phyloP scores from a whole-genome alignment of 2,113 vertebrate species.

The Dasyprocta punctata region DNA sequence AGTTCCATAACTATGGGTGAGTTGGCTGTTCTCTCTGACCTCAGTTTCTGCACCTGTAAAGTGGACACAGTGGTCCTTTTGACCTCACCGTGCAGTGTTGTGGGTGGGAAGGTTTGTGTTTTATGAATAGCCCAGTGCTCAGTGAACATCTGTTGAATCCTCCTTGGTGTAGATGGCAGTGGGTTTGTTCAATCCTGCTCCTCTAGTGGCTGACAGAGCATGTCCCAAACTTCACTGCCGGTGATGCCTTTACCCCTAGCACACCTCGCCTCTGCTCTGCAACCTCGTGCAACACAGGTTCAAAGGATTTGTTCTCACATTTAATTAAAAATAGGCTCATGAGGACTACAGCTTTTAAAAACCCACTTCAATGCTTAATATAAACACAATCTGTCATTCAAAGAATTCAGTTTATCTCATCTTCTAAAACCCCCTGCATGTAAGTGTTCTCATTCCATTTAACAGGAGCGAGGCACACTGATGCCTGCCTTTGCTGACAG shows the following conservation, averaged over 20 bases:
- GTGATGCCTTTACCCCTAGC: not conserved
- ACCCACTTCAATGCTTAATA: not conserved
- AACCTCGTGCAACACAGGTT: not conserved
- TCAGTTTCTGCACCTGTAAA: not conserved
- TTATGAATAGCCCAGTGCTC: accelerated
- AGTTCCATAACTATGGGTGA: not conserved
- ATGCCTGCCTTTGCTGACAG: not conserved
- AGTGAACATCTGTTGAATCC: accelerated
- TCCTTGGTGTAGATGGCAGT: no score
- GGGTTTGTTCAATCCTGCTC: accelerated
- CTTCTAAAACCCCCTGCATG: not conserved
- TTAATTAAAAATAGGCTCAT: not conserved
- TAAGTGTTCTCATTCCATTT: not conserved
- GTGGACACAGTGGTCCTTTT: accelerated
- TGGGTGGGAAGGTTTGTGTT: not conserved
- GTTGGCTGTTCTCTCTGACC: not conserved
- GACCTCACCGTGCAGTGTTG: accelerated
- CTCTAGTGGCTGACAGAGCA: accelerated
- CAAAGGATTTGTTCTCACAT: not conserved
- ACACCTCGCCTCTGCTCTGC: accelerated
- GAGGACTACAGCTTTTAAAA: not conserved
- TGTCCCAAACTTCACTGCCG: accelerated
- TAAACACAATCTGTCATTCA: not conserved
- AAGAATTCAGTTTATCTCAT: not conserved
- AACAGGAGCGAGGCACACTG: not conserved